These are phyloP conservation scores for Pelobates fuscus DNA, from an alignment of 2,113 vertebrate species.

Conservation along the genomic window DNA sequence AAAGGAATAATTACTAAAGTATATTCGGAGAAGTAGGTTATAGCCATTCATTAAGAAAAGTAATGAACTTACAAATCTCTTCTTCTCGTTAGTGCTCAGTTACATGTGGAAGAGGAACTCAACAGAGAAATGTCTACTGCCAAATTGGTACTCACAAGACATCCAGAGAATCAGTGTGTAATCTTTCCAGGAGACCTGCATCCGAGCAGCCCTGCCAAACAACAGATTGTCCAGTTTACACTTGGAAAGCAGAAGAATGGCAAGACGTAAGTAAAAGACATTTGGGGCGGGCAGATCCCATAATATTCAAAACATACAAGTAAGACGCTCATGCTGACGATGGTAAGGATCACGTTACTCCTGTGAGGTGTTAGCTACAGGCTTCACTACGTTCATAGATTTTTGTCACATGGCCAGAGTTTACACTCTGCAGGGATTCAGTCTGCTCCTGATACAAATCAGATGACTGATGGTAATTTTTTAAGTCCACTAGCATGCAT, in stretches of 20 bases:
- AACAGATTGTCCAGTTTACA: constrained; percentile 71
- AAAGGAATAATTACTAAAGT: no score
- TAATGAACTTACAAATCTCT: constrained; percentile 30
- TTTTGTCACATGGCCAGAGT: constrained; percentile 50
- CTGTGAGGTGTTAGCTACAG: constrained; percentile 41
- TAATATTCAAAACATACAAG: constrained; percentile 41
- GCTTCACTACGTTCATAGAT: constrained; percentile 47
- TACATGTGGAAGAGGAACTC: constrained; percentile 81
- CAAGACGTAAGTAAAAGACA: constrained; percentile 74
- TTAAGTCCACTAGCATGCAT: background rate
- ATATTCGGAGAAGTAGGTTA: no score
- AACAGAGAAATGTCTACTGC: constrained; percentile 78
- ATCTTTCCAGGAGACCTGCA: constrained; percentile 64
- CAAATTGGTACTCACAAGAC: constrained; percentile 63
- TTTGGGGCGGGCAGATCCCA: constrained; percentile 37
- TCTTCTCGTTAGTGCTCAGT: constrained; percentile 77
- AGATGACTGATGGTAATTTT: constrained; percentile 50
- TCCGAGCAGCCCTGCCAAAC: constrained; percentile 75
- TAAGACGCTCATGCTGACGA: constrained; percentile 38
- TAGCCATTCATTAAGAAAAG: background rate
- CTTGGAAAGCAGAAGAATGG: constrained; percentile 83
- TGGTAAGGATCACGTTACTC: constrained; percentile 44
- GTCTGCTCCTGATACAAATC: constrained; percentile 57
- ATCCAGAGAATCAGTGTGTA: constrained; percentile 70
- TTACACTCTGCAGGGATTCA: constrained; percentile 20